Base-by-base conservation (phyloP, 2,113 vertebrate species). In the Heliornis fulica region DNA sequence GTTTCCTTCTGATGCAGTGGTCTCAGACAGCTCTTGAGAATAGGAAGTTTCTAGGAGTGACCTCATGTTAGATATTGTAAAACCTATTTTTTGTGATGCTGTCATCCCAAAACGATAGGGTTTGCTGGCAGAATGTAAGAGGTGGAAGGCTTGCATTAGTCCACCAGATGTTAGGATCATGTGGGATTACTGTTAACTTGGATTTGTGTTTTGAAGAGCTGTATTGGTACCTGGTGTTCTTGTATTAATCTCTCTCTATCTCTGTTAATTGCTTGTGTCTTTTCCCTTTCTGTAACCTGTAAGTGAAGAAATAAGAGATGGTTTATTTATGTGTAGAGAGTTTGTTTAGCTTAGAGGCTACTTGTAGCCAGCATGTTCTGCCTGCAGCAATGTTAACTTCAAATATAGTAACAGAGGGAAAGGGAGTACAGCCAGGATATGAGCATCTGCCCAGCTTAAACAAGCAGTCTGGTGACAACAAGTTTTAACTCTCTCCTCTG, bases 271-370 rank as follows among this genome's bases (percentile, higher is more conserved):
- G 64, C 1, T 3, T 88, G 15, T 65, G 59, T 54, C 23, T 79
- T 70, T 93, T 64, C 48, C 29, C 48, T 91, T 80, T 95, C 13
- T 79, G 15, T 95, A 90, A 93, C 61, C 71, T 79, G 38, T 41
- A 85, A 85, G 38, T 63, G 77, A 88, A 60, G 66, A 85, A 91
- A 45, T n/a, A 66, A 90, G 40, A 79, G 45, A 31, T 69, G 7
- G 31, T 89, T 95, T 96, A 46, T 92, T 96, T 79, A 31, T 64
- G 45, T 54, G 18, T 32, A 41, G 31, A 40, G 76, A 75, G 50
- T 87, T 87, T 88, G 66, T 93, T 93, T 79, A 89, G 68, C 68
- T 94, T 76, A 29, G 53, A 84, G 93, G 43, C 82, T 94, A 54
- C 87, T 90, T 84, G 60, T 78, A 89, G 65, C 26, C 36, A n/a